These are phyloP conservation scores for Lycaena phlaeas DNA, from an alignment of 2,888 invertebrate species.

Conservation along the genomic window DNA sequence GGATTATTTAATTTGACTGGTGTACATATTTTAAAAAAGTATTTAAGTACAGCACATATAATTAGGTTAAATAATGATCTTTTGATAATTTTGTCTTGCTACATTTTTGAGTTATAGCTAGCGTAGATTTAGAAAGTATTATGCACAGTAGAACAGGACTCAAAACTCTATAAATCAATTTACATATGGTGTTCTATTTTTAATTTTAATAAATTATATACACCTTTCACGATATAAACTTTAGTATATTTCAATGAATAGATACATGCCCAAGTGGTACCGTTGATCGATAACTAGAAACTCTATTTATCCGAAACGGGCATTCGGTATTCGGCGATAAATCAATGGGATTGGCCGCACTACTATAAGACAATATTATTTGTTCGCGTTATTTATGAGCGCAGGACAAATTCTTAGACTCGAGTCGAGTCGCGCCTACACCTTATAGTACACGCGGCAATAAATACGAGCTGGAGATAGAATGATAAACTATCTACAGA, in stretches of 20 bases:
- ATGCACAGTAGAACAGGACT: no score
- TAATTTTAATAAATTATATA: no score
- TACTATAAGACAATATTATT: constrained; percentile 22
- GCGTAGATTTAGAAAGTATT: no score
- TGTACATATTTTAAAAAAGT: no score
- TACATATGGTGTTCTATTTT: no score
- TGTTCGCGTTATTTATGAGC: constrained; percentile 21
- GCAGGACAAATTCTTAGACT: constrained; percentile 35
- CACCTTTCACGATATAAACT: no score
- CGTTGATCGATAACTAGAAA: background rate
- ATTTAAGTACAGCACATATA: no score
- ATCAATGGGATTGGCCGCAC: constrained; percentile 13
- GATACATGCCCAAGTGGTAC: background rate
- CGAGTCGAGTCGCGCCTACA: constrained; percentile 27
- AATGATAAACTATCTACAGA: constrained; percentile 6
- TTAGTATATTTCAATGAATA: background rate
- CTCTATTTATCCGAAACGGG: background rate
- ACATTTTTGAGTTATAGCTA: no score
- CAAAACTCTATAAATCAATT: no score
- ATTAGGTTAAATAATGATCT: no score
- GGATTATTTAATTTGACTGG: no score
- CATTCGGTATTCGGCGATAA: constrained; percentile 10
- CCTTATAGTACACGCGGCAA: constrained; percentile 4
- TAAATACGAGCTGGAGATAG: constrained; percentile 6
- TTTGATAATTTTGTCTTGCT: no score